Conservation (phyloP, 2,113 vertebrate genomes). For the Gorilla gorilla region DNA sequence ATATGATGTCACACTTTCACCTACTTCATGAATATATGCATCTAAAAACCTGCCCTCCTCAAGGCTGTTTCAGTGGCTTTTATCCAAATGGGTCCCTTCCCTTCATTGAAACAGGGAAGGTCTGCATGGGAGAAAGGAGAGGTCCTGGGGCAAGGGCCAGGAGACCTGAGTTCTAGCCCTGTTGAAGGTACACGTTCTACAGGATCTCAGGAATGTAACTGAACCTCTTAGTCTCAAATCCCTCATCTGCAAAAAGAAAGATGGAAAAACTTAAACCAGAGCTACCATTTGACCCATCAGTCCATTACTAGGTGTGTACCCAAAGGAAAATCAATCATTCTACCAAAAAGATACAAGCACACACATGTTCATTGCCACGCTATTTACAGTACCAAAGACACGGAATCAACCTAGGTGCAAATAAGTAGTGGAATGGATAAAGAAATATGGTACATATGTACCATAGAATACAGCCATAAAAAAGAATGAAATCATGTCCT, state of each 20-base stretch:
- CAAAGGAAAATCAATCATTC: no score
- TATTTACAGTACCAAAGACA: no score
- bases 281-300: no score
- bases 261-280: neutral
- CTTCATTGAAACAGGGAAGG: neutral
- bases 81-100: neutral
- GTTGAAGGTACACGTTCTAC: neutral
- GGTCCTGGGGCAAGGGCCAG: neutral
- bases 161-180: neutral
- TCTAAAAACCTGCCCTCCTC: neutral
- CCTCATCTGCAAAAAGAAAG: neutral
- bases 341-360: no score
- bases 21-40: constrained; percentile 20
- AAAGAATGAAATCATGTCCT: no score
- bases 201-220: neutral
- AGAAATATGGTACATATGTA: no score
- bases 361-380: no score
- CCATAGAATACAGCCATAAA: no score
- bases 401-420: no score
- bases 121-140: neutral
- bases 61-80: neutral
- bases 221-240: neutral
- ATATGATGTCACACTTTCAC: constrained; percentile 47
- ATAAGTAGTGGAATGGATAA: no score
- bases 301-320: no score